Evolutionary conservation across 2,888 invertebrate species (phyloP).

Genomic region (Dolichomitus sp.): DNA sequence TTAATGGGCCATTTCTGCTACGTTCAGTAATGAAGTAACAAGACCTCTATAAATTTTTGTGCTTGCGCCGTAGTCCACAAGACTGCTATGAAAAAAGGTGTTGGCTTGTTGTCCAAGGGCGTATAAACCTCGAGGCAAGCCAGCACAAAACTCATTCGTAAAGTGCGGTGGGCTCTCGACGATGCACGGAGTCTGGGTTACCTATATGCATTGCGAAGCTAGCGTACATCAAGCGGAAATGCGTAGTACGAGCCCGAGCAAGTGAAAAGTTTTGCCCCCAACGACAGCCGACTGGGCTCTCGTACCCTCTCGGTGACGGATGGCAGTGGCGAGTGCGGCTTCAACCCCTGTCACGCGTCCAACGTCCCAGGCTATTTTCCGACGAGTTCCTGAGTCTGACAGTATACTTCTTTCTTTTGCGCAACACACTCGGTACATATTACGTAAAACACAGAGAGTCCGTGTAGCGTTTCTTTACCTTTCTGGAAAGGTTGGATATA

Average conservation of each 20-base stretch:
- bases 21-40: neutral
- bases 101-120: neutral
- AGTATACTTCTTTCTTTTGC: neutral
- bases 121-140: neutral
- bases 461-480: slow-evolving; percentile 20
- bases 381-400: slow-evolving; percentile 27
- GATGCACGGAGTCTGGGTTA: neutral
- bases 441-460: slow-evolving; percentile 32
- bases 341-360: slow-evolving; percentile 68
- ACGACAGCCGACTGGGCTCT: slow-evolving; percentile 26
- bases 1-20: neutral
- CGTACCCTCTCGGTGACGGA: slow-evolving; percentile 69
- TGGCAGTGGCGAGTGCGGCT: slow-evolving; percentile 70
- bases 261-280: slow-evolving; percentile 57
- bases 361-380: slow-evolving; percentile 52
- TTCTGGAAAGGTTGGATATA: slow-evolving; percentile 22
- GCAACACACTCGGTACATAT: neutral
- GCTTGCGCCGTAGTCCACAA: neutral
- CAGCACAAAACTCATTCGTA: slow-evolving; percentile 29
- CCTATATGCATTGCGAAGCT: neutral
- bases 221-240: slow-evolving; percentile 51
- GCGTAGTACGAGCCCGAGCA: slow-evolving; percentile 48
- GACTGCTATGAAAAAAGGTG: neutral
- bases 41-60: neutral
- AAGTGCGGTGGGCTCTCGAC: slow-evolving; percentile 29